Conservation (phyloP, 2,888 invertebrate species). For the Dioctria rufipes region DNA sequence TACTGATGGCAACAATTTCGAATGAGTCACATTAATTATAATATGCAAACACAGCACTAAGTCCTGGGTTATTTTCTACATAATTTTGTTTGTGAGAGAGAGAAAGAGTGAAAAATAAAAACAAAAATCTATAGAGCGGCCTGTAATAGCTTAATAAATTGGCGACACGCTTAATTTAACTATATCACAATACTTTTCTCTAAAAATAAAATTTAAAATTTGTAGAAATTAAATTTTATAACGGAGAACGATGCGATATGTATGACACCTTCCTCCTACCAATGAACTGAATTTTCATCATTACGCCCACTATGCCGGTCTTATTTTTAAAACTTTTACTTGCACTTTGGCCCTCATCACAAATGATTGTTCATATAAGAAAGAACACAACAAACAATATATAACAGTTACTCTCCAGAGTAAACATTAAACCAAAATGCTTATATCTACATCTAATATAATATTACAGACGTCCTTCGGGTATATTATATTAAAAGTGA, state of each 20-base stretch:
- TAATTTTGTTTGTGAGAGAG: too few relatives aligned
- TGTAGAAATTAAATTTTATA: background rate
- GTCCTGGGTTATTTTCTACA: too few relatives aligned
- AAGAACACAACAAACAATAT: background rate
- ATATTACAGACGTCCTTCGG: slow-evolving; percentile 8
- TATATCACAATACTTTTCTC: too few relatives aligned
- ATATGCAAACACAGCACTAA: too few relatives aligned
- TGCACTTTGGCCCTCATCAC: background rate
- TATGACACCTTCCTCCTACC: background rate
- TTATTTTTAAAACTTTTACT: background rate
- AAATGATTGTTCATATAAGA: background rate
- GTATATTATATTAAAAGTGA: background rate
- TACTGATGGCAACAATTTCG: too few relatives aligned
- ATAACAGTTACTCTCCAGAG: background rate
- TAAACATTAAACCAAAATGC: background rate
- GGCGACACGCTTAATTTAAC: too few relatives aligned
- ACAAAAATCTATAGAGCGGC: too few relatives aligned
- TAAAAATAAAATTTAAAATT: slow-evolving; percentile 2
- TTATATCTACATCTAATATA: background rate
- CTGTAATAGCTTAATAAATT: too few relatives aligned
- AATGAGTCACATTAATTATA: too few relatives aligned
- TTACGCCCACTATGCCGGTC: background rate
- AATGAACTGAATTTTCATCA: background rate
- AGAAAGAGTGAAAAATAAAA: too few relatives aligned
- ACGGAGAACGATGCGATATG: background rate